phyloP scores from a whole-genome alignment of 2,113 vertebrate species.

The Leucoraja erinaceus region DNA sequence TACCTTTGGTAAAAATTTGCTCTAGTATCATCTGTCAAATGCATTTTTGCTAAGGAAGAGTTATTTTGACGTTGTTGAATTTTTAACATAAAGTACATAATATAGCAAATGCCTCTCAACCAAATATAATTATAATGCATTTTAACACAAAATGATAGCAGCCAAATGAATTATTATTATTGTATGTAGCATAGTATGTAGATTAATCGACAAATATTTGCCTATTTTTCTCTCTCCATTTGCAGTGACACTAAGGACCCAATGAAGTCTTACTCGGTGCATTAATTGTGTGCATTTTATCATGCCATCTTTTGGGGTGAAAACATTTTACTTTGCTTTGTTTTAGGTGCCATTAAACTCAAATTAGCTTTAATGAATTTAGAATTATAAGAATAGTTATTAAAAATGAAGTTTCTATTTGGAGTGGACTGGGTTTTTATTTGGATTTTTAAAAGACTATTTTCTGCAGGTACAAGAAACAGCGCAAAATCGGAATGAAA shows the following conservation, averaged over 20 bases:
- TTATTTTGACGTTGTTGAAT: neutral
- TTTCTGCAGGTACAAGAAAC: neutral
- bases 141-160: neutral
- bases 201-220: neutral
- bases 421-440: neutral
- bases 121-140: neutral
- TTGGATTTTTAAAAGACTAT: slow-evolving; percentile 11
- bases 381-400: neutral
- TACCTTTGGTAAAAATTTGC: neutral
- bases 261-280: neutral
- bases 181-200: neutral
- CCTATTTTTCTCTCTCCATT: neutral
- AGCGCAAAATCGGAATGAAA: neutral
- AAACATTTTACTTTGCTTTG: neutral
- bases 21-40: neutral
- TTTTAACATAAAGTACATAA: neutral
- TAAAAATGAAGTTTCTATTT: neutral
- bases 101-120: neutral
- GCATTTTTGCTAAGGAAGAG: neutral
- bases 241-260: neutral
- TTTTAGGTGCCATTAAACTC: neutral
- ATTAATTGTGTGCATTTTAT: slow-evolving; percentile 14
- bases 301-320: neutral
- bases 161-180: neutral
- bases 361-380: neutral